phyloP scores from a whole-genome alignment of 1,140 invertebrate species.

The Bombus balteatus region DNA sequence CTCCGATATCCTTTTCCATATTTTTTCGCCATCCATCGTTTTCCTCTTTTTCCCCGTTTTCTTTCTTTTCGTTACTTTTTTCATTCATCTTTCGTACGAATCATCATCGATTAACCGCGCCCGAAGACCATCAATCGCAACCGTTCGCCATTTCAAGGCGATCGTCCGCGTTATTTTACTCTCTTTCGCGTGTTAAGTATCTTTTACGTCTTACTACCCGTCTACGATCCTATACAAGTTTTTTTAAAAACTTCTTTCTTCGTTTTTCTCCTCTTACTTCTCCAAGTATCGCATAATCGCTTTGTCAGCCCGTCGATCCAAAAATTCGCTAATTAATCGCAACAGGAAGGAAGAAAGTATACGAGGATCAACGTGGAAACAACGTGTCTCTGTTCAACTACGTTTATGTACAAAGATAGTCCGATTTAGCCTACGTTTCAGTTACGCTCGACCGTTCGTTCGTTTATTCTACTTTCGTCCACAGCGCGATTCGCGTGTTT shows the following conservation, averaged over 20 bases:
- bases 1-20: not conserved
- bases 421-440: conserved; percentile 7
- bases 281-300: not conserved
- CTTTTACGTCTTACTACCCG: not conserved
- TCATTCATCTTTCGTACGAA: not conserved
- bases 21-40: conserved; percentile 11
- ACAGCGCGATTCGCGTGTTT: not conserved
- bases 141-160: conserved; percentile 3
- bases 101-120: conserved; percentile 25
- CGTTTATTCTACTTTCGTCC: not conserved
- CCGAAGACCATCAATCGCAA: conserved; percentile 40
- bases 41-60: not conserved
- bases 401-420: conserved; percentile 38
- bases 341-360: conserved; percentile 40
- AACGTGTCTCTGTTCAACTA: conserved; percentile 43
- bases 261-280: not conserved
- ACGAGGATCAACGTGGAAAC: conserved; percentile 35
- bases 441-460: not conserved
- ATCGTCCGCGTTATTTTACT: not conserved
- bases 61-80: not conserved
- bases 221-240: not conserved
- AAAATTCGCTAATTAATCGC: conserved; percentile 6
- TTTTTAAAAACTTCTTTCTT: not conserved
- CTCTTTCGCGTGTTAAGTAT: not conserved
- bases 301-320: not conserved